These are phyloP conservation scores for Tichodroma muraria DNA, from an alignment of 2,113 vertebrate species.

Conservation along the genomic window DNA sequence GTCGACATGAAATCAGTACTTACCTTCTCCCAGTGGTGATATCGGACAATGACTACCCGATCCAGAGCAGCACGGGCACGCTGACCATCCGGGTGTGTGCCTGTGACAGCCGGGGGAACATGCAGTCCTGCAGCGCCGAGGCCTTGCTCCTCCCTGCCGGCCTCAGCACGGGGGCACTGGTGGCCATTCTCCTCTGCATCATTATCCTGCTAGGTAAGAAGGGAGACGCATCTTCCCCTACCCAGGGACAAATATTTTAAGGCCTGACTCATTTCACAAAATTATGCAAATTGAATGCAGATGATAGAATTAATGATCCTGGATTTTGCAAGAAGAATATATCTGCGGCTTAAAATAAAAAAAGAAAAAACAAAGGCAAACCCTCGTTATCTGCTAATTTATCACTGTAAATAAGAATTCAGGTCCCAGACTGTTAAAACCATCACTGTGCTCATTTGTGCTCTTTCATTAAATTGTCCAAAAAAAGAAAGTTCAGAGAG, in stretches of 20 bases:
- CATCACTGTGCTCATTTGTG: not conserved
- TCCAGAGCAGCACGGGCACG: slow-evolving; percentile 78
- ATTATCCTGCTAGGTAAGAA: slow-evolving; percentile 72
- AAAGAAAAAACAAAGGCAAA: not conserved
- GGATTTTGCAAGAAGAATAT: not conserved
- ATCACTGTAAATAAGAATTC: not conserved
- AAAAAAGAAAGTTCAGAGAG: not conserved
- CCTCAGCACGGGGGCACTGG: slow-evolving; percentile 74
- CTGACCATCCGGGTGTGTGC: slow-evolving; percentile 76
- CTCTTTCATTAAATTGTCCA: not conserved
- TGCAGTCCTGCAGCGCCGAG: slow-evolving; percentile 74
- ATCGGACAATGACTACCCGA: slow-evolving; percentile 82
- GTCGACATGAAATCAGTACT: slow-evolving; percentile 85
- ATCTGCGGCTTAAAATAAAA: not conserved
- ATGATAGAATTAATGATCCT: not conserved
- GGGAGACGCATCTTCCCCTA: fast-evolving
- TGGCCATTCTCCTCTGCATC: slow-evolving; percentile 78
- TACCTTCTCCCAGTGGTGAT: slow-evolving; percentile 94
- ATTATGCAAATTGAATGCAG: too few species aligned
- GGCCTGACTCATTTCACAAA: not conserved
- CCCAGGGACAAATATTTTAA: not conserved
- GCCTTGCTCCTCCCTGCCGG: slow-evolving; percentile 72
- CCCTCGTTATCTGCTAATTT: not conserved
- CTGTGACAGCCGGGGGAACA: slow-evolving; percentile 70
- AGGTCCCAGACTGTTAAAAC: not conserved